These are phyloP conservation scores for Yponomeuta evonymella DNA, from an alignment of 2,888 invertebrate species.

Conservation along the genomic window DNA sequence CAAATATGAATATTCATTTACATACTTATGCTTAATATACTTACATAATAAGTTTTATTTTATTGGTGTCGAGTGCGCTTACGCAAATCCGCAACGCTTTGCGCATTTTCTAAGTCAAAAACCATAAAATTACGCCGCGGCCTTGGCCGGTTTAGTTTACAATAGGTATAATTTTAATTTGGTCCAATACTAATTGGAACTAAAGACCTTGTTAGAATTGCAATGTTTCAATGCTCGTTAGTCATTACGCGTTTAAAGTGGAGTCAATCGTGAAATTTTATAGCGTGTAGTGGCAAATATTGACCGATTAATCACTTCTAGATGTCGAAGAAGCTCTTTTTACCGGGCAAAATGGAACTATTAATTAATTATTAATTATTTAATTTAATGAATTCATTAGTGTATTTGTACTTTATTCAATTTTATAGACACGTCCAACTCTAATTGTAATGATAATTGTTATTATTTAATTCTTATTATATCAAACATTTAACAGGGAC, in stretches of 20 bases:
- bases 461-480: too few relatives aligned
- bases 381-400: too few relatives aligned
- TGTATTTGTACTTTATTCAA: too few relatives aligned
- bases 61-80: not conserved
- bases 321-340: not conserved
- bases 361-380: not conserved
- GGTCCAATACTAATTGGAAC: not conserved
- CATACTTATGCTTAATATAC: not conserved
- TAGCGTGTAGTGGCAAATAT: not conserved
- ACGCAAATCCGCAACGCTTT: not conserved
- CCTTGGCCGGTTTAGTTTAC: not conserved
- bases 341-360: not conserved
- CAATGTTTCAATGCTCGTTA: not conserved
- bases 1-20: too few relatives aligned
- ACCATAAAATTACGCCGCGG: not conserved
- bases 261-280: not conserved
- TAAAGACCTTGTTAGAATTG: not conserved
- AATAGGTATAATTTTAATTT: not conserved
- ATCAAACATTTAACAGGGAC: too few relatives aligned
- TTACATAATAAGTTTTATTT: not conserved
- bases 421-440: too few relatives aligned
- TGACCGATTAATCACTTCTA: too few relatives aligned
- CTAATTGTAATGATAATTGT: too few relatives aligned
- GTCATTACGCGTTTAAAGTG: not conserved
- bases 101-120: not conserved